These are phyloP conservation scores for Euphonia xanthogaster DNA, from an alignment of 2,797 vertebrate genomes.

Conservation along the genomic window DNA sequence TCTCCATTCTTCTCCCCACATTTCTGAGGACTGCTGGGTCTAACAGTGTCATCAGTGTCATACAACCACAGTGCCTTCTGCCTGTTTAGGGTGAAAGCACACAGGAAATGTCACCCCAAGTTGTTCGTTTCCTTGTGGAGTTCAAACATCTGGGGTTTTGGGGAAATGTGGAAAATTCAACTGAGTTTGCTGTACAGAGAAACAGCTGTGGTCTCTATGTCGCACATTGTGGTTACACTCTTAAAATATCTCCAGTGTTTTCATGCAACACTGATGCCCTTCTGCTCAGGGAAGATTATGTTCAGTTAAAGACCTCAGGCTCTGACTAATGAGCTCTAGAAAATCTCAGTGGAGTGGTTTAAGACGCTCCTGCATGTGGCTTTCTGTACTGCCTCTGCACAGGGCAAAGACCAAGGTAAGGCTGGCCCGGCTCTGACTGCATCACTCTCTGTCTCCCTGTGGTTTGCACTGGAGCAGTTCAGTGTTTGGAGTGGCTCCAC, in stretches of 20 bases:
- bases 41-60: background rate
- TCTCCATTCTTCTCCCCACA: background rate
- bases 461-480: background rate
- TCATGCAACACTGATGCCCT: background rate
- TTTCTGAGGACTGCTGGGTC: background rate
- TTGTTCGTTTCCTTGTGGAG: fast-evolving
- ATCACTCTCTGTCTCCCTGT: background rate
- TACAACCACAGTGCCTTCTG: background rate
- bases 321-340: background rate
- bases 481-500: fast-evolving
- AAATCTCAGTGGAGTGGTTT: background rate
- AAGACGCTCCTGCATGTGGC: background rate
- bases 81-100: background rate
- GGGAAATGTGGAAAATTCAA: background rate
- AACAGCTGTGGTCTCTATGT: background rate
- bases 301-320: background rate
- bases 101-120: background rate
- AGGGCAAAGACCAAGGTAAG: background rate
- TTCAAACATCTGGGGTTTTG: background rate
- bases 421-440: background rate
- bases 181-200: background rate
- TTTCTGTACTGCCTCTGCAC: background rate
- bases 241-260: background rate
- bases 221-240: background rate
- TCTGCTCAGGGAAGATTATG: background rate